Evolutionary conservation across 2,113 vertebrate genomes (phyloP), one percentile per base, ranked within the genome.

Genomic region (Gorsachius goisagi): DNA sequence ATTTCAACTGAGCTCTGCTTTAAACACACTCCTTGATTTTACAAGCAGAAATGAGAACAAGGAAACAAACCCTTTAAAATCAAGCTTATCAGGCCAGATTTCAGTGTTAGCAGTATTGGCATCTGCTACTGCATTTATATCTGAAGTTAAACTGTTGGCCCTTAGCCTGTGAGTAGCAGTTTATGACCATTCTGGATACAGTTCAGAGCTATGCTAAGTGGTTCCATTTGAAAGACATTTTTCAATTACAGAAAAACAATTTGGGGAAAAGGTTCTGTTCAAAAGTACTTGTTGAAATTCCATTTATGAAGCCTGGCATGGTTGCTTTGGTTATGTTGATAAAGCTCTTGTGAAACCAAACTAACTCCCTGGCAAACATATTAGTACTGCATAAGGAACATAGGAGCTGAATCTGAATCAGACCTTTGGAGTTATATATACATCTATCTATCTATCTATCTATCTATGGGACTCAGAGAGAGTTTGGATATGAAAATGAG

Each of bases 241-340:
- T 97, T 94, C 89, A 97, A 94, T 97, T 95, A 77, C 95, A 96
- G 45, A 87, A 94, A 95, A 96, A 98, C 88, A 91, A 97, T 97
- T 98, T 97, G 93, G 81, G 89, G 95, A 97, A 96, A 89, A 50
- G 69, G 19, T 96, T 96, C 62, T 90, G 56, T 96, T 97, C 86
- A 97, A 85, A 94, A 86, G 71, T 77, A 72, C 95, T 93, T 87
- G 90, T 76, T 95, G 90, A 97, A 97, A 97, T 97, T 97, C 71
- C 89, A 58, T 97, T 97, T 97, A 79, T 88, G 80, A 84, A 71
- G 84, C 72, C 88, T 96, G 96, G 32, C 94, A 45, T 93, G 89
- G 93, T 80, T 96, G 81, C 71, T 88, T 97, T 73, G 76, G 87
- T 92, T 95, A 85, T 91, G 84, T 82, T 96, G 89, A 86, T 97